Evolutionary conservation across 2,113 vertebrate species (phyloP), one percentile per base, ranked within the genome.

Genomic region (Sinocyclocheilus rhinocerous): DNA sequence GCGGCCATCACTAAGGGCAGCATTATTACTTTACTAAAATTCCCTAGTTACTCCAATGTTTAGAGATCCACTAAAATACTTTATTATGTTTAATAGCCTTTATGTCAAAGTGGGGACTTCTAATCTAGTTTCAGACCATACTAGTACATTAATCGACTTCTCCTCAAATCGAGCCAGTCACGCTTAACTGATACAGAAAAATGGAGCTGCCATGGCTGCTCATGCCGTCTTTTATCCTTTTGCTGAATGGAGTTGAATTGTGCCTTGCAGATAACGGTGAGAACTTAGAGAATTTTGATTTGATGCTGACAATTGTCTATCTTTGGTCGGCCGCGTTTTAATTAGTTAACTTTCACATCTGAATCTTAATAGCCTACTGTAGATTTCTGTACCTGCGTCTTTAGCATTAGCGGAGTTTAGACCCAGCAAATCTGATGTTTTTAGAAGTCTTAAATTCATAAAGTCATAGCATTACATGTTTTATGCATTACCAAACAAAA

Each of bases 121-220:
- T 57, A 70, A 78, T 26, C 7, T 39, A 26, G 36, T 42, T 12
- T 80, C 91, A 93, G 93, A 4, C 92, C 75, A n/a, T 67, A 93
- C 50, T 67, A 93, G 11, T 42, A 16, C 92, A 91, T 73, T 39
- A 67, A 24, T 88, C 86, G 93, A 93, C 48, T 67, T 2, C 29
- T 0, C 70, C 70, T 39, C 52, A 5, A 85, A 52, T 36, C 55
- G 45, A 59, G 24, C 26, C 78, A 92, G 91, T 81, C 91, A 65
- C 76, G 87, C 73, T 88, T 87, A 82, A 84, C 77, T 3, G 88
- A 92, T 84, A 2, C 11, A 50, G 4, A 67, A 90, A 87, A 72
- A 95, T 95, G 95, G 92, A 92, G 90, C 75, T 15, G 2, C 0
- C 18, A 13, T 85, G 90, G 76, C 36, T 92, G 52, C 84, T 90